Percentiles rank a stretch among this genome's conserved stretches.
Conservation (phyloP, 2,888 invertebrate species). For the Galerucella calmariensis region DNA sequence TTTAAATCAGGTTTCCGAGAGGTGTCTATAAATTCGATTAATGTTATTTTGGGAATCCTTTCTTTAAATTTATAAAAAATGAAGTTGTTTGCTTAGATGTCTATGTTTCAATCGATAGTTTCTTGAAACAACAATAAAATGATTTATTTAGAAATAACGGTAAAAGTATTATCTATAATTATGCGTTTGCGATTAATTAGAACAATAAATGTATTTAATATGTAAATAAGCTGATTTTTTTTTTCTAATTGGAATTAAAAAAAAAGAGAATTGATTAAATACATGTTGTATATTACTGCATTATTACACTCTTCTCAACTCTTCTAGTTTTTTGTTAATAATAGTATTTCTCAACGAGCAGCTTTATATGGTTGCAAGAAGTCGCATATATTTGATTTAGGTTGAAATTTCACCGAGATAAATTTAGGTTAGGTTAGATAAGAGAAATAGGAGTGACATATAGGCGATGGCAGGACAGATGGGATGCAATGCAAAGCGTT, state of each 20-base stretch:
- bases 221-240: too few species aligned
- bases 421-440: not conserved
- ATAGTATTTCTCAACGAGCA: too few species aligned
- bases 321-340: too few species aligned
- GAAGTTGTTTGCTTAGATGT: not conserved
- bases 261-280: too few species aligned
- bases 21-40: not conserved
- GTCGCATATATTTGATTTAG: too few species aligned
- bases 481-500: slow-evolving; percentile 11
- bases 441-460: slow-evolving; percentile 12
- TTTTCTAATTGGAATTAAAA: too few species aligned
- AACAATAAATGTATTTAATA: too few species aligned
- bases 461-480: slow-evolving; percentile 18
- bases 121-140: not conserved
- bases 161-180: not conserved
- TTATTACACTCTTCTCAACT: too few species aligned
- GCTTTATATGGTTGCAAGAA: too few species aligned
- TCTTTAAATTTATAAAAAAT: not conserved
- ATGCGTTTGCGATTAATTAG: too few species aligned
- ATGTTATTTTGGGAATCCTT: not conserved
- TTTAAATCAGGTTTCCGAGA: slow-evolving; percentile 16
- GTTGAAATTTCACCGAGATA: too few species aligned
- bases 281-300: too few species aligned
- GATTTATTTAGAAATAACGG: not conserved
- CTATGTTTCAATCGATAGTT: not conserved